Evolutionary conservation across 2,888 invertebrate genomes (phyloP), one percentile per base, ranked within the genome.

Genomic region (Acleris emargana): DNA sequence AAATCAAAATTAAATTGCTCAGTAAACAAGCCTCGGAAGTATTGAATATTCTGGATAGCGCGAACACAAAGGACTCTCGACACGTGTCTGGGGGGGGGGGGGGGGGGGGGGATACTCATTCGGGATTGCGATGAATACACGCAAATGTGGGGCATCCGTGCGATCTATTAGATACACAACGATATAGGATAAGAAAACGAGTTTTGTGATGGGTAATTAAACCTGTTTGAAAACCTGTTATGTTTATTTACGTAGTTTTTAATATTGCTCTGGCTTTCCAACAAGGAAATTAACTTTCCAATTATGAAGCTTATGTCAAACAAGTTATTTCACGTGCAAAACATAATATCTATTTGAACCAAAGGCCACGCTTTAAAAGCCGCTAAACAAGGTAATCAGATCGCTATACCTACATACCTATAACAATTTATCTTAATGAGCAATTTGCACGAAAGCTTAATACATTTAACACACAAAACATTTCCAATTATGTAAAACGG

Each of bases 11-110:
- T 81, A 85, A 86, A 86, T 84, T 81, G 86, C 81, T 84, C 80
- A 74, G 83, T 83, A 88, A 85, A 88, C 86, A 86, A 80, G 79
- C 77, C 70, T 71, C 78, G 80, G 80, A 82, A 81, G 84, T 82
- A 88, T 85, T 86, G 87, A 87, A 89, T 88, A 90, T 87, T 17
- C 86, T 86, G 83, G 88, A 88, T 87, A 84, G 84, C 83, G 84
- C 82, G 79, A 77, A 76, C 83, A 89, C 89, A 89, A 89, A 89
- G 89, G 86, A 80, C 81, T 86, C 86, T 25, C 22, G 64, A 50
- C 54, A 57, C 60, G 55, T 55, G 55, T 43, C 16, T 43, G 43
- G 11, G 11, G 45, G 25, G 1, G 25, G 25, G 3, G 22, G 22
- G 43, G 11, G 11, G 45, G 25, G 1, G 25, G 25, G 3, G 22